Conservation (phyloP, 2,113 vertebrate genomes). For the Bungarus multicinctus region DNA sequence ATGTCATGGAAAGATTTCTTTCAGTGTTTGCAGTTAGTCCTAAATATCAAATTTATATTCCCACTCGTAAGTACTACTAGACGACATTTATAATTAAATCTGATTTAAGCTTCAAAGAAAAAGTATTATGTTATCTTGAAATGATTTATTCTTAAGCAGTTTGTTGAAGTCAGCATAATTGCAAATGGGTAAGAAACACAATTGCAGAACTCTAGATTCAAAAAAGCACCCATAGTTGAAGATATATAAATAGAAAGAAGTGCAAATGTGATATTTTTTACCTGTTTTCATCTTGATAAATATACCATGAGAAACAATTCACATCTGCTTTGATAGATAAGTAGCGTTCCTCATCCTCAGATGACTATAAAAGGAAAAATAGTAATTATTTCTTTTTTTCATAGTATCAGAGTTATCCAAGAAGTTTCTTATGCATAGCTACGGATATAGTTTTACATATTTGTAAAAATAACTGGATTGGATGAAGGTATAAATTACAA, state of each 20-base stretch:
- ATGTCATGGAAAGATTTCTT: not conserved
- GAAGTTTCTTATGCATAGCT: not conserved
- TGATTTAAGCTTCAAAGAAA: not conserved
- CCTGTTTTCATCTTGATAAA: not conserved
- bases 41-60: not conserved
- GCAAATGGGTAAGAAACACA: not conserved
- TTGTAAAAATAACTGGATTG: not conserved
- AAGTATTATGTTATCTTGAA: not conserved
- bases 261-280: not conserved
- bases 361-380: not conserved
- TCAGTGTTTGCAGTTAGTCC: not conserved
- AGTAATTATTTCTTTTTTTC: not conserved
- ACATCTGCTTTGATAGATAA: constrained; percentile 6
- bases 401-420: not conserved
- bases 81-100: not conserved
- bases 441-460: not conserved
- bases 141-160: not conserved
- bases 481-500: not conserved
- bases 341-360: not conserved
- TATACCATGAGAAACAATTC: constrained; percentile 16
- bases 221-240: not conserved
- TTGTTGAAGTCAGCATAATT: not conserved
- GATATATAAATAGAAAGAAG: not conserved
- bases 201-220: not conserved
- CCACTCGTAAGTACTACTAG: not conserved